Evolutionary conservation across 2,888 invertebrate species (phyloP).

Genomic region (Tineola bisselliella): DNA sequence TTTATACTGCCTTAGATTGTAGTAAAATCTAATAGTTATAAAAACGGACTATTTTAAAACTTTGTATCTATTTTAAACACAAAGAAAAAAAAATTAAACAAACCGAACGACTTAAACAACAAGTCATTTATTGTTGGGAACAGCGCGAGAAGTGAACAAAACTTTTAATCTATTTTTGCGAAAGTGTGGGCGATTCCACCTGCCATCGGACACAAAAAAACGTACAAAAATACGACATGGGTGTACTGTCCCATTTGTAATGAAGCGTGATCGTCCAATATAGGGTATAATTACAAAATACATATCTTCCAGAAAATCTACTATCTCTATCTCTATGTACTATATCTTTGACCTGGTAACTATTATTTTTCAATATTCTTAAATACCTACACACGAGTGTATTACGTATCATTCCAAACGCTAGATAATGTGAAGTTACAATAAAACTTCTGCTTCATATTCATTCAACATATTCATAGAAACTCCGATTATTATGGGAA

Average conservation of each 20-base stretch:
- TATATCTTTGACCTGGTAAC: no score
- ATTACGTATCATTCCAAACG: no score
- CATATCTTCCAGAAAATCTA: not conserved
- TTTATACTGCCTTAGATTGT: no score
- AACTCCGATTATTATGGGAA: no score
- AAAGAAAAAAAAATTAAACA: not conserved
- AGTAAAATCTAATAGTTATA: no score
- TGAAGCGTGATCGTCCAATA: not conserved
- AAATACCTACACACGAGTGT: no score
- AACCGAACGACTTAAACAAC: not conserved
- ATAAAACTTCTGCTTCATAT: no score
- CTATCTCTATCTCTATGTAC: no score
- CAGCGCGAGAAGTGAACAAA: not conserved
- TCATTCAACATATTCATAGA: no score
- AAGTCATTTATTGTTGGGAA: not conserved
- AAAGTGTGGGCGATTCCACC: constrained; percentile 1
- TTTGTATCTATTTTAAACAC: not conserved
- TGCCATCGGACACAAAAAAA: constrained; percentile 3
- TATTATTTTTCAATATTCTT: no score
- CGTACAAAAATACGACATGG: not conserved
- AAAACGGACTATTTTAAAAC: no score
- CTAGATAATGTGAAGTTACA: no score
- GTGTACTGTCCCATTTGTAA: not conserved
- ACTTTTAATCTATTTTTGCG: constrained; percentile 2
- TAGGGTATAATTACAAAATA: not conserved